Evolutionary conservation across 2,797 vertebrate species (phyloP).

Genomic region (Acrocephalus scirpaceus): DNA sequence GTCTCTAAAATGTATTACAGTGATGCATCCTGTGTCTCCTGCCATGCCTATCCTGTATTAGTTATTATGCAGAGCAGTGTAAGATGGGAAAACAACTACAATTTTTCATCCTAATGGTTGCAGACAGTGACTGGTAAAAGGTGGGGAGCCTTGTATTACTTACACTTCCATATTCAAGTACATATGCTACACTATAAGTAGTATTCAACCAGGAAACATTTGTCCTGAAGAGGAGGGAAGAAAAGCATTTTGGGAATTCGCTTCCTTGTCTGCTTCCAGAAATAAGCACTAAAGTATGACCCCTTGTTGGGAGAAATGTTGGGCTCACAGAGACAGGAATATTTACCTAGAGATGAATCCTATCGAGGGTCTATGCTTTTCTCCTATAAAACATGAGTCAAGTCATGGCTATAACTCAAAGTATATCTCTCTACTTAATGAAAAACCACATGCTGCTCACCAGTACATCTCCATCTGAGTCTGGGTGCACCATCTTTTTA

Average conservation of each 20-base stretch:
- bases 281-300: neutral
- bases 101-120: slow-evolving; percentile 24
- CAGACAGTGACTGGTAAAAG: neutral
- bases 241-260: neutral
- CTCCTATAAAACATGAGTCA: neutral
- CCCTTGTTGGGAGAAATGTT: neutral
- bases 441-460: slow-evolving; percentile 45
- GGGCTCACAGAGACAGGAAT: neutral
- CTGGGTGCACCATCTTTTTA: slow-evolving; percentile 25
- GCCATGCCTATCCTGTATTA: neutral
- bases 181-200: neutral
- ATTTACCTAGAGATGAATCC: slow-evolving; percentile 18
- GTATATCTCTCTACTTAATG: slow-evolving; percentile 17
- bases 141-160: neutral
- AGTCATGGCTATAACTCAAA: slow-evolving; percentile 19
- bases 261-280: neutral
- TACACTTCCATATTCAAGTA: slow-evolving; percentile 23
- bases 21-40: neutral
- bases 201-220: neutral
- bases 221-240: neutral
- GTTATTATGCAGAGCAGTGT: neutral
- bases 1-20: neutral
- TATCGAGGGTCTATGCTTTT: neutral
- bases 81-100: neutral
- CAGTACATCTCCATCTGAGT: slow-evolving; percentile 36